Percentiles rank a stretch among this genome's conserved stretches.
These are phyloP conservation scores for Amaurobius ferox DNA, from an alignment of 2,888 invertebrate genomes.

Conservation along the genomic window DNA sequence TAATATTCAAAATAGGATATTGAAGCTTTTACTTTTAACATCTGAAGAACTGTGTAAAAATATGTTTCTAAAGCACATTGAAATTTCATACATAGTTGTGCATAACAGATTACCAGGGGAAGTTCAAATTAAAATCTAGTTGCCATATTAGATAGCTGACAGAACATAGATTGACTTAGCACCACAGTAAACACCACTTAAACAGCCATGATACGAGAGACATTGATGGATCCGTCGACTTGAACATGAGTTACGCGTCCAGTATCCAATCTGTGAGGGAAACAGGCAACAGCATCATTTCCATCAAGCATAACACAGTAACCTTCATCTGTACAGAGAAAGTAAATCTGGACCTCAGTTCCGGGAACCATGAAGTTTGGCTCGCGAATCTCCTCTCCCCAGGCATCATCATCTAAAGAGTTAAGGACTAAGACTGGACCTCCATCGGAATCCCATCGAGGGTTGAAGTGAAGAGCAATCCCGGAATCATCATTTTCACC, in stretches of 20 bases:
- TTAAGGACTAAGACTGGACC: conserved; percentile 50
- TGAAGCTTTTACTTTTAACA: too few species aligned
- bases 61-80: too few species aligned
- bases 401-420: conserved; percentile 42
- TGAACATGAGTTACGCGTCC: conserved; percentile 40
- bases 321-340: conserved; percentile 43
- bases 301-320: conserved; percentile 38
- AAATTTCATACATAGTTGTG: too few species aligned
- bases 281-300: conserved; percentile 15
- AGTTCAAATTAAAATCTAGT: background rate
- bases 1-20: too few species aligned
- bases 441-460: conserved; percentile 45
- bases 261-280: conserved; percentile 55
- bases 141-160: background rate
- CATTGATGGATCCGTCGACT: conserved; percentile 37
- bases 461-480: conserved; percentile 61
- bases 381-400: conserved; percentile 63
- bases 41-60: too few species aligned
- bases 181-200: background rate
- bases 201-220: conserved; percentile 48
- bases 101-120: background rate
- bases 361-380: conserved; percentile 31
- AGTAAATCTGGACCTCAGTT: conserved; percentile 41
- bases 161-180: background rate
- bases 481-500: conserved; percentile 41